Percentiles rank a stretch among this genome's conserved stretches.
Evolutionary conservation across 2,797 vertebrate genomes (phyloP).

Genomic region (Microctenopoma stevenorrisi): DNA sequence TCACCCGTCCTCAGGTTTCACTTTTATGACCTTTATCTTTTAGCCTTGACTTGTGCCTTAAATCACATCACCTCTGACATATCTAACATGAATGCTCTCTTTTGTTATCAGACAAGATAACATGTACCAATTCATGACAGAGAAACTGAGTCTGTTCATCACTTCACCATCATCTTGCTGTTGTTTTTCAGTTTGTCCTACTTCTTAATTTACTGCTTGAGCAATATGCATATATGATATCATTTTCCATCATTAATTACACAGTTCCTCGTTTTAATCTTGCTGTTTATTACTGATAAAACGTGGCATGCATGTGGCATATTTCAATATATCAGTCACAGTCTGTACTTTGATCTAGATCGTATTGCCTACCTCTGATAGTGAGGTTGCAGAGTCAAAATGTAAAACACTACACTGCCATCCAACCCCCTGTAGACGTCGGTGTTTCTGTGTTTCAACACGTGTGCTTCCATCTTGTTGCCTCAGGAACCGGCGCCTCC

Average conservation of each 20-base stretch:
- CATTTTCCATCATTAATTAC: neutral
- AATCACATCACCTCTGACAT: neutral
- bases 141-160: too few species aligned
- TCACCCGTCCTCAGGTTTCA: too few species aligned
- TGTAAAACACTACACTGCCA: neutral
- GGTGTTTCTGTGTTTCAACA: neutral
- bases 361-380: constrained; percentile 1
- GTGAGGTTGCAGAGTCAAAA: neutral
- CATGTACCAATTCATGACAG: neutral
- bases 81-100: neutral
- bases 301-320: neutral
- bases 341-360: constrained; percentile 22
- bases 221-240: neutral
- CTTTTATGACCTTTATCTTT: too few species aligned
- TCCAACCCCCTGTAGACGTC: neutral
- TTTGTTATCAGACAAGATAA: too few species aligned
- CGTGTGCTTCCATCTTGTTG: neutral
- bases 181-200: too few species aligned
- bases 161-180: too few species aligned
- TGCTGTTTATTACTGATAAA: neutral
- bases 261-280: neutral
- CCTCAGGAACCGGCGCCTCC: constrained; percentile 73
- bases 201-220: neutral
- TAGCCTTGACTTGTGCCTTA: too few species aligned
- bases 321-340: neutral